Evolutionary conservation across 2,113 vertebrate genomes (phyloP), one percentile per base, ranked within the genome.

Genomic region (Nibea coibor): DNA sequence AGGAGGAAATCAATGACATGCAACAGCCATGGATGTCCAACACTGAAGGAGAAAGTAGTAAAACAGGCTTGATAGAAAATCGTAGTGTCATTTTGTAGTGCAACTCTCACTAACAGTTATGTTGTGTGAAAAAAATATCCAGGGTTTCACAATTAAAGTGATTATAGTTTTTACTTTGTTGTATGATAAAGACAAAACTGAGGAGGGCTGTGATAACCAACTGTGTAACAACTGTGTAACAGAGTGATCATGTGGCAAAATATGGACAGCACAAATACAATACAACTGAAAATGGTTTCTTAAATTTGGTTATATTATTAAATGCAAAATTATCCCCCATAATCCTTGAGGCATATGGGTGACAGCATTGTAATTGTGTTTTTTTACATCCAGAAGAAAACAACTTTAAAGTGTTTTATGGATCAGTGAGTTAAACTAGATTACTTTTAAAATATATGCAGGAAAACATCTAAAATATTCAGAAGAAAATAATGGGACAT

Each of bases 1-100:
- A 79, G 51, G 54, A 51, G 31, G 24, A 56, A 80, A 82, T 89
- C 72, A 73, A 66, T 88, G 72, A 51, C 62, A 58, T 58, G 65
- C 24, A 79, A 63, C 35, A 82, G 78, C 69, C 35, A 64, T 19
- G 15, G 43, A 75, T 12, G 4, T 56, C 70, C 42, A 74, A 20
- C 39, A 26, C 20, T 61, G 20, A n/a, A 65, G 42, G 9, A 79
- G 62, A 71, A 59, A 47, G n/a, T 72, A 39, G 68, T 24, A 81
- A 45, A 45, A 75, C 58, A 66, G 19, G 14, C 9, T 28, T 22
- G 20, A 39, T 28, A 20, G 20, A 22, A 67, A 76, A 45, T 28
- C 10, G 16, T 43, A 42, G 28, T 9, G 4, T 54, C 35, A 50
- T 43, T 19, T 14, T 20, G 57, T 22, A 47, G 20, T 19, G 64